These are phyloP conservation scores for Idaea biselata DNA, from an alignment of 2,888 invertebrate genomes.

Conservation along the genomic window DNA sequence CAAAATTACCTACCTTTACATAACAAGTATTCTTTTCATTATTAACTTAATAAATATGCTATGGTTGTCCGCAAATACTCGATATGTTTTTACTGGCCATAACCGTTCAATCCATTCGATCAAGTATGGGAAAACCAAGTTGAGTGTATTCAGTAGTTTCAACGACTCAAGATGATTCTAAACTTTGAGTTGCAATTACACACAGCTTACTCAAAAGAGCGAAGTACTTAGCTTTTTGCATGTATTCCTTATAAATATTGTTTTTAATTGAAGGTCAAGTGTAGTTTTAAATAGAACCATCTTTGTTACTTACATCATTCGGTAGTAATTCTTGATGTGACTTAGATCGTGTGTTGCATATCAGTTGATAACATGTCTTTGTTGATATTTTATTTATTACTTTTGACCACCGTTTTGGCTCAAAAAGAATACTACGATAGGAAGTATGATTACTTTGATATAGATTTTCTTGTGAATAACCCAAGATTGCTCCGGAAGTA, in stretches of 20 bases:
- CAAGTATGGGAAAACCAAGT: not conserved
- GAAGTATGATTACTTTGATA: slow-evolving; percentile 84
- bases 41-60: not conserved
- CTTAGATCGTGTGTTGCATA: slow-evolving; percentile 18
- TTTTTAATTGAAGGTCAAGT: slow-evolving; percentile 47
- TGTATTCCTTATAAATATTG: slow-evolving; percentile 38
- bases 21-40: not conserved
- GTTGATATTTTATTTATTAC: slow-evolving; percentile 27
- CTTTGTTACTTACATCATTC: slow-evolving; percentile 43
- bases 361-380: slow-evolving; percentile 17
- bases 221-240: not conserved
- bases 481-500: slow-evolving; percentile 85
- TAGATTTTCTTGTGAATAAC: slow-evolving; percentile 84
- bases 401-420: slow-evolving; percentile 23
- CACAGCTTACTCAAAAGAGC: slow-evolving; percentile 1
- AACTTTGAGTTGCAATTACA: not conserved
- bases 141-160: not conserved
- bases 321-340: slow-evolving; percentile 11
- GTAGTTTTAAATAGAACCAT: slow-evolving; percentile 53
- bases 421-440: slow-evolving; percentile 51
- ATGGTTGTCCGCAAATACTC: not conserved
- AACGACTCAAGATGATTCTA: not conserved
- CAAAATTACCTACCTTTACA: not conserved
- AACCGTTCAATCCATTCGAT: not conserved
- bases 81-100: not conserved